These are phyloP conservation scores for Vanessa atalanta DNA, from an alignment of 1,140 invertebrate species.

Conservation along the genomic window DNA sequence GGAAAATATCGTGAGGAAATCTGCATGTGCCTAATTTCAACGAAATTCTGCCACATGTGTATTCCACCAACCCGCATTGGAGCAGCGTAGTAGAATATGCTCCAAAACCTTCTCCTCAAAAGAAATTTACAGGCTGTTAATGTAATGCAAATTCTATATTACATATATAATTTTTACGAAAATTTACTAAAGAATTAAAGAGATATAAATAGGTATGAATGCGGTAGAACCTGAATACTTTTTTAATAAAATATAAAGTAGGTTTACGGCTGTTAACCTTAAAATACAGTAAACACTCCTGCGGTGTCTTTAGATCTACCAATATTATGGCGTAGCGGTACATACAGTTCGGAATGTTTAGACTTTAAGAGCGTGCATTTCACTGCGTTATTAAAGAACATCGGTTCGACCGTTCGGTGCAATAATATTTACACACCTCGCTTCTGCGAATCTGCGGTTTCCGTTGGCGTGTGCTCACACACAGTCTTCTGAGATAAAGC, in stretches of 20 bases:
- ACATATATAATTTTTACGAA: too few species aligned
- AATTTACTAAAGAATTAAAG: too few species aligned
- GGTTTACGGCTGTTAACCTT: not conserved
- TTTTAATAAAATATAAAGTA: not conserved
- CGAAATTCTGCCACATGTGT: too few species aligned
- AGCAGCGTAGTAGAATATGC: too few species aligned
- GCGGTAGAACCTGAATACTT: too few species aligned
- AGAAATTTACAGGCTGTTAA: too few species aligned
- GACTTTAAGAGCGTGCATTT: not conserved
- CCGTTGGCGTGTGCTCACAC: constrained; percentile 27
- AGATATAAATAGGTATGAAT: too few species aligned
- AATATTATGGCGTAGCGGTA: constrained; percentile 6
- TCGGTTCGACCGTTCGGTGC: constrained; percentile 31
- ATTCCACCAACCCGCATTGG: too few species aligned
- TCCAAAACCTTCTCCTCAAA: too few species aligned
- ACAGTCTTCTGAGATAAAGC: constrained; percentile 14
- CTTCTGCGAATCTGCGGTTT: constrained; percentile 66
- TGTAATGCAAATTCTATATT: too few species aligned
- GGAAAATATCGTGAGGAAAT: too few species aligned
- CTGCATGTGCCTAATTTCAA: too few species aligned
- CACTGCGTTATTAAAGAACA: constrained; percentile 19
- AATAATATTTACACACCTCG: constrained; percentile 60
- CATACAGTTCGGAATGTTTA: constrained; percentile 1
- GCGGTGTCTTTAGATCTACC: constrained; percentile 3
- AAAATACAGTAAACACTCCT: not conserved